phyloP scores from a whole-genome alignment of 2,113 vertebrate genomes.

The Alouatta palliata region DNA sequence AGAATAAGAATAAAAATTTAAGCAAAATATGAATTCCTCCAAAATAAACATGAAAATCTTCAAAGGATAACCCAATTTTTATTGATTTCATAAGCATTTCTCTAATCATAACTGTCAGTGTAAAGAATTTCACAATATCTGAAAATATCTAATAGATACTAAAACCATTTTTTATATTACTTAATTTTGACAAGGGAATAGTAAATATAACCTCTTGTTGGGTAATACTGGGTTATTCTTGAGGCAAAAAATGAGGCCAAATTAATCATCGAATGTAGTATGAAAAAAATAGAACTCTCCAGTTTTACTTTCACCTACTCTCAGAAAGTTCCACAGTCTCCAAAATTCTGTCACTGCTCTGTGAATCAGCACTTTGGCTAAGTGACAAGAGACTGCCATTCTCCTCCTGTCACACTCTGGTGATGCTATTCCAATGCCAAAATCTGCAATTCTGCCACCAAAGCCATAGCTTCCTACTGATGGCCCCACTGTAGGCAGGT shows the following conservation, averaged over 20 bases:
- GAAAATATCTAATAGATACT: not conserved
- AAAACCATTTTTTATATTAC: not conserved
- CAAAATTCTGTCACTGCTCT: not conserved
- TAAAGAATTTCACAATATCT: not conserved
- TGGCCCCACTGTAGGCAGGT: not conserved
- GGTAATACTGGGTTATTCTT: not conserved
- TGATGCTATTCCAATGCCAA: not conserved
- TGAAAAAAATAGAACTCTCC: not conserved
- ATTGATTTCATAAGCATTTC: not conserved
- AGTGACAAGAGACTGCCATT: not conserved
- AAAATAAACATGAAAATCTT: not conserved
- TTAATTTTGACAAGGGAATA: not conserved
- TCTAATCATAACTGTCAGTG: not conserved
- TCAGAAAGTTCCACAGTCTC: not conserved
- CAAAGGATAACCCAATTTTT: not conserved
- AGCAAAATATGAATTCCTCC: not conserved
- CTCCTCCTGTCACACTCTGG: not conserved
- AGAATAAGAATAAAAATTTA: not conserved
- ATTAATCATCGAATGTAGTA: not conserved
- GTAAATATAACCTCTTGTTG: not conserved
- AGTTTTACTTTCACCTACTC: not conserved
- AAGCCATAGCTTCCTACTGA: not conserved
- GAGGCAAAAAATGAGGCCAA: not conserved
- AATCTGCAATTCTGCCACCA: not conserved
- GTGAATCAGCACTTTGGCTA: not conserved